phyloP scores from a whole-genome alignment of 2,888 invertebrate genomes.

The Dasysyrphus albostriatus region DNA sequence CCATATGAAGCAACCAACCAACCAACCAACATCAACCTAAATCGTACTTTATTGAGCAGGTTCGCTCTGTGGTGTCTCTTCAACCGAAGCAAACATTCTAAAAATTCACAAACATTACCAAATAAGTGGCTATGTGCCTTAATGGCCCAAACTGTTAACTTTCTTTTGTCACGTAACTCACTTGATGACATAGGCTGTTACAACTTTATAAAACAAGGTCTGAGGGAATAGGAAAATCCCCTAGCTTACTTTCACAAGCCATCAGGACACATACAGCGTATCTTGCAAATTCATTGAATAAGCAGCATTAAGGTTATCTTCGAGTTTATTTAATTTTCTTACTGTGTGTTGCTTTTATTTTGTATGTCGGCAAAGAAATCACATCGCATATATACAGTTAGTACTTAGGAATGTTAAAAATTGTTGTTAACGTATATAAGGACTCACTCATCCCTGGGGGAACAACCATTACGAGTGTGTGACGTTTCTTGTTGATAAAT shows the following conservation, averaged over 20 bases:
- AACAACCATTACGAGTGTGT: constrained; percentile 31
- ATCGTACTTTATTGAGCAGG: constrained; percentile 18
- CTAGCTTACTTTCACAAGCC: constrained; percentile 25
- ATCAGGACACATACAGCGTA: constrained; percentile 14
- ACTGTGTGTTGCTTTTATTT: constrained; percentile 38
- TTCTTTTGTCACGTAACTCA: constrained; percentile 51
- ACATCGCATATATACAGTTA: constrained; percentile 40
- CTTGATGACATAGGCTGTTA: constrained; percentile 32
- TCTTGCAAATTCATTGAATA: constrained; percentile 37
- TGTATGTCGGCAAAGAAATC: constrained; percentile 3
- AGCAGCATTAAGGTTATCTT: constrained; percentile 48
- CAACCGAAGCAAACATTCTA: constrained; percentile 11
- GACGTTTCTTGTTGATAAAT: constrained; percentile 37
- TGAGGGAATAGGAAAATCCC: constrained; percentile 42
- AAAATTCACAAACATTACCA: constrained; percentile 26
- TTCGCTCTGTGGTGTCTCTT: background rate
- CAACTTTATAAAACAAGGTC: constrained; percentile 18
- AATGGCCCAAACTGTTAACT: constrained; percentile 42
- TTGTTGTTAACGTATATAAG: constrained; percentile 37
- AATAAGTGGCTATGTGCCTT: constrained; percentile 39
- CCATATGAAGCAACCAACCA: no score
- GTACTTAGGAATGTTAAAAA: constrained; percentile 10
- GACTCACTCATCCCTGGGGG: constrained; percentile 12
- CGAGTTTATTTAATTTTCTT: constrained; percentile 51
- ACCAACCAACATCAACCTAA: no score